phyloP scores from a whole-genome alignment of 2,888 invertebrate genomes.

The Xanthorhoe designata region DNA sequence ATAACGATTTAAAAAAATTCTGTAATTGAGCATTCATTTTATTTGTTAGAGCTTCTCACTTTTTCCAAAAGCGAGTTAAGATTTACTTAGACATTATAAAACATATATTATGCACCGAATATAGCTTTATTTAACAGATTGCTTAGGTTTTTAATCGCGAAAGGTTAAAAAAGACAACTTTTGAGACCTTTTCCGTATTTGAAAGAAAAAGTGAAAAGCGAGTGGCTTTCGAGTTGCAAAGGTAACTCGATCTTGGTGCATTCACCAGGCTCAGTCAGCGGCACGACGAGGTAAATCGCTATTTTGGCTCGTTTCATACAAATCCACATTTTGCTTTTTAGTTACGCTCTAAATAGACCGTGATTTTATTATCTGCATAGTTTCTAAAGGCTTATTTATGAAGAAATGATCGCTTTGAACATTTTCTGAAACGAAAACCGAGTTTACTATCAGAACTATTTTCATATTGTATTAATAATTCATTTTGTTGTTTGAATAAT shows the following conservation, averaged over 20 bases:
- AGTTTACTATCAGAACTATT: background rate
- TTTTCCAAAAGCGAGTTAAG: too few species aligned
- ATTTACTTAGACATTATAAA: too few species aligned
- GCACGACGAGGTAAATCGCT: constrained; percentile 45
- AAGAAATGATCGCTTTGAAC: background rate
- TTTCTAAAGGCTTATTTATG: constrained; percentile 1
- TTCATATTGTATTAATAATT: background rate
- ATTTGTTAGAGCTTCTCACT: too few species aligned
- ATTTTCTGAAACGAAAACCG: background rate
- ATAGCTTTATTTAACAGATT: too few species aligned
- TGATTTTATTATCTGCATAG: background rate
- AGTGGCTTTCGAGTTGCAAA: constrained; percentile 33
- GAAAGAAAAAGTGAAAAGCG: constrained; percentile 3
- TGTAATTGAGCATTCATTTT: too few species aligned
- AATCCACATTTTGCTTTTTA: constrained; percentile 35
- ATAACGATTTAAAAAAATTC: too few species aligned
- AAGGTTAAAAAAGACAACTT: too few species aligned
- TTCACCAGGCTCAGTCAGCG: constrained; percentile 58
- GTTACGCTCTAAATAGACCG: constrained; percentile 22
- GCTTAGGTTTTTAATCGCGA: too few species aligned
- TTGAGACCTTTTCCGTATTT: too few species aligned
- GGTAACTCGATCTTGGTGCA: constrained; percentile 53
- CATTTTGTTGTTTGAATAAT: background rate
- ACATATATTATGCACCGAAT: too few species aligned
- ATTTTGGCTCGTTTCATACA: constrained; percentile 45